These are phyloP conservation scores for Probaryconus sp. DNA, from an alignment of 1,140 invertebrate genomes.

Conservation along the genomic window DNA sequence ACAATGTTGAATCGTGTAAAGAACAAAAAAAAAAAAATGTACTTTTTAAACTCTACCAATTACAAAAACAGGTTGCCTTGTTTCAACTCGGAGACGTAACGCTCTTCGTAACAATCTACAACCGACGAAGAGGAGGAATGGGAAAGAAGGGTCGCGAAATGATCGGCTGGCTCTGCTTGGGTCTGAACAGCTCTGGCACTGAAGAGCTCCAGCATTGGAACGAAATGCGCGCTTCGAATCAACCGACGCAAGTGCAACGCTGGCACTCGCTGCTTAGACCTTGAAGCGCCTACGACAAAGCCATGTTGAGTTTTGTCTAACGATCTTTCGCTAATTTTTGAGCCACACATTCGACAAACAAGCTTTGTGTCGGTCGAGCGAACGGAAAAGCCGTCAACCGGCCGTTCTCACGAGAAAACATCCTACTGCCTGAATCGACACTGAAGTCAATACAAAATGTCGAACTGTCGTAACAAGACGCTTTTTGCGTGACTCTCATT, in stretches of 20 bases:
- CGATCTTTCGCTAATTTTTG: conserved; percentile 25
- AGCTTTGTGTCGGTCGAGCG: not conserved
- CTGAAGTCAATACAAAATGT: conserved; percentile 67
- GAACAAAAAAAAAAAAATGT: conserved; percentile 2
- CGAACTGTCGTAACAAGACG: conserved; percentile 24
- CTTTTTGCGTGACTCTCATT: conserved; percentile 36
- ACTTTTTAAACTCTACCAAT: not conserved
- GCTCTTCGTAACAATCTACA: conserved; percentile 95
- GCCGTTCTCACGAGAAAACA: conserved; percentile 15
- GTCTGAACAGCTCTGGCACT: conserved; percentile 92
- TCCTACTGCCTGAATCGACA: conserved; percentile 71
- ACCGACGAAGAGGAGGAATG: conserved; percentile 88
- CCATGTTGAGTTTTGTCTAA: conserved; percentile 32
- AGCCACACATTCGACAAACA: conserved; percentile 22
- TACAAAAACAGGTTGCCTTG: conserved; percentile 85
- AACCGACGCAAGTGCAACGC: conserved; percentile 74
- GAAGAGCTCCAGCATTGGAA: conserved; percentile 96
- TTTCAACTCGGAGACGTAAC: conserved; percentile 98
- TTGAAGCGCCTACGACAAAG: conserved; percentile 59
- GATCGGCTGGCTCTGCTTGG: conserved; percentile 96
- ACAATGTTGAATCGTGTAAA: no score
- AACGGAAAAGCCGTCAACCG: not conserved
- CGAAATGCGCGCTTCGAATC: conserved; percentile 85
- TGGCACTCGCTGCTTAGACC: conserved; percentile 75
- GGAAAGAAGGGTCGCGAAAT: conserved; percentile 92